These are phyloP conservation scores for Rhabdomys pumilio DNA, from an alignment of 2,797 vertebrate genomes.

Conservation along the genomic window DNA sequence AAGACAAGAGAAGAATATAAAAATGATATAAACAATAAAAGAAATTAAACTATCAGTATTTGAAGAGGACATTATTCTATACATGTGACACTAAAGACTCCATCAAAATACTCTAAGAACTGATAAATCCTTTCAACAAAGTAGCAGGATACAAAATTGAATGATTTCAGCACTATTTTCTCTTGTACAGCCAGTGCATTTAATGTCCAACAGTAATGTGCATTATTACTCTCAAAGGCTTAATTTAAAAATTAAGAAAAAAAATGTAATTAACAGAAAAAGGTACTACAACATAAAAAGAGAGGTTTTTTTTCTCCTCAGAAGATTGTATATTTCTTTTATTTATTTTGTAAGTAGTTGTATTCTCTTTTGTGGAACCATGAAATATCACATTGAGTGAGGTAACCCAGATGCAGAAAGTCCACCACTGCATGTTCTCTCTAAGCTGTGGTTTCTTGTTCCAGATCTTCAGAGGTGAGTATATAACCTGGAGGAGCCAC, in stretches of 20 bases:
- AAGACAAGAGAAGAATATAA: not conserved
- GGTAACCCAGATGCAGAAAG: not conserved
- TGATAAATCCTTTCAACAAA: not conserved
- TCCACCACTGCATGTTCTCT: not conserved
- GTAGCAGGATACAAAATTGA: not conserved
- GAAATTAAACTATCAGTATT: not conserved
- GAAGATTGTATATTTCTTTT: not conserved
- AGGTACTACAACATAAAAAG: not conserved
- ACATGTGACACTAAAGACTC: not conserved
- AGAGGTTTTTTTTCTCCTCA: not conserved
- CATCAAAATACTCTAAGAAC: not conserved
- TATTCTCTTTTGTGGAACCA: not conserved
- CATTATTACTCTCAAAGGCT: constrained; percentile 20
- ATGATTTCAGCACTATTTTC: constrained; percentile 1
- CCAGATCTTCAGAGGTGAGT: not conserved
- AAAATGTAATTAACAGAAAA: not conserved
- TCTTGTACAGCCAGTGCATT: not conserved
- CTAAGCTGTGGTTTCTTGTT: not conserved
- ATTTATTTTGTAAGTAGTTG: not conserved
- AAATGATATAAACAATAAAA: not conserved
- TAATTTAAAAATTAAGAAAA: constrained; percentile 4
- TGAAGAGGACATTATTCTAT: not conserved
- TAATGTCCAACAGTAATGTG: not conserved
- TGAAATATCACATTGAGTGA: not conserved
- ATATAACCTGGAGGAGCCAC: not conserved